Evolutionary conservation across 2,113 vertebrate genomes (phyloP), one percentile per base, ranked within the genome.

Genomic region (Peromyscus californicus): DNA sequence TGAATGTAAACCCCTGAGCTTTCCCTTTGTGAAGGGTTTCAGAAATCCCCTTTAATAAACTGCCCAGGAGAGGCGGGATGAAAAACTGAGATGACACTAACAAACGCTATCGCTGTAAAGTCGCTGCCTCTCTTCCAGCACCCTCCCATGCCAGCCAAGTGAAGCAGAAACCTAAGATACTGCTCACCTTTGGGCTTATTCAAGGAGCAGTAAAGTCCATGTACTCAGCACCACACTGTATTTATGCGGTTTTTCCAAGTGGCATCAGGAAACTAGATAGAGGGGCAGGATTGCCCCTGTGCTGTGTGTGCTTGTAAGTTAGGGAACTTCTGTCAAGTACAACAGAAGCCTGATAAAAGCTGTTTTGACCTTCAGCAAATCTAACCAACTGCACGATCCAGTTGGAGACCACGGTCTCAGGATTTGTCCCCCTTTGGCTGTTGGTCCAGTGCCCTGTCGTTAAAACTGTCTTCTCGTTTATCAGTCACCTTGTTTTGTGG

Each of bases 11-110:
- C 78, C 74, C 90, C 91, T 95, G 36, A 95, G 70, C 93, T 96
- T 98, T 96, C 86, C 17, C 39, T 88, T 96, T 97, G 91, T 96
- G 93, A 98, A 94, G 79, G 88, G 29, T 94, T 96, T 97, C 97
- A 86, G 39, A 92, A 83, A 93, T 96, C 76, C 89, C 89, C 97
- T 96, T 98, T 97, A 93, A 90, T 96, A 97, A 97, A 87, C 74
- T 96, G 91, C 96, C 70, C 59, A 63, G 42, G 87, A 80, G 51
- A 95, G 80, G 45, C 85, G 48, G 54, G 4, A 2, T 74, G 54
- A 51, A 57, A 90, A 91, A 79, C 87, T 90, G 90, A 97, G 97
- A 96, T 96, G 97, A 98, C 96, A 94, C 93, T 67, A 61, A 94
- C 48, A 91, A 94, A 94, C 85, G 92, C 94, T 92, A 3, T 96